phyloP scores from a whole-genome alignment of 53 echinoderm and acorn worm species.

The Luidia sarsii region DNA sequence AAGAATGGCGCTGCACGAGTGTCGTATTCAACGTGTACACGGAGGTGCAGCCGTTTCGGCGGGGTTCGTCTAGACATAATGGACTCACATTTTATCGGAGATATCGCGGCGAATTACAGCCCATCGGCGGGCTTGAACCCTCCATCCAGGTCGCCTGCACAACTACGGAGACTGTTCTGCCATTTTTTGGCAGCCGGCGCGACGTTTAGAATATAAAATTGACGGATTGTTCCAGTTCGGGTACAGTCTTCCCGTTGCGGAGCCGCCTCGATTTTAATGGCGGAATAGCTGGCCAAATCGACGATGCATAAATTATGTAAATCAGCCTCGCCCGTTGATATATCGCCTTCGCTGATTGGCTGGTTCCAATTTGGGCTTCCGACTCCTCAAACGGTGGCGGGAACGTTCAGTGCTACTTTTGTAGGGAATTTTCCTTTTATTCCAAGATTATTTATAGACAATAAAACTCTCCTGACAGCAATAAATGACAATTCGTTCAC shows the following conservation, averaged over 20 bases:
- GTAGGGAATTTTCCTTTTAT: too few species aligned
- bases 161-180: slow-evolving; percentile 55
- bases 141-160: slow-evolving; percentile 95
- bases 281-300: background rate
- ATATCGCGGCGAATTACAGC: slow-evolving; percentile 91
- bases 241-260: background rate
- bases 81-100: slow-evolving; percentile 82
- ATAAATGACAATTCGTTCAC: too few species aligned
- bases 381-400: slow-evolving; percentile 11
- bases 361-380: background rate
- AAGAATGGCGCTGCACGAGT: background rate
- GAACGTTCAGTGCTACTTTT: too few species aligned
- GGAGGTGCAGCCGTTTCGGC: background rate
- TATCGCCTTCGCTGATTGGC: slow-evolving; percentile 38
- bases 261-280: slow-evolving; percentile 34
- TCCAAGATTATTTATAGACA: too few species aligned
- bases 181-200: slow-evolving; percentile 37
- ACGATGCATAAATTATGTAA: slow-evolving; percentile 46
- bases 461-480: too few species aligned
- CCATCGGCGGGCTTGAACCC: slow-evolving; percentile 99
- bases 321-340: slow-evolving; percentile 51
- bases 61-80: slow-evolving; percentile 12
- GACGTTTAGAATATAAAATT: slow-evolving; percentile 34
- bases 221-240: background rate
- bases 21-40: background rate